A percentile compares a stretch with the other conserved stretches of the same genome.
phyloP scores from a whole-genome alignment of 2,113 vertebrate genomes.

The Tretioscincus oriximinensis region DNA sequence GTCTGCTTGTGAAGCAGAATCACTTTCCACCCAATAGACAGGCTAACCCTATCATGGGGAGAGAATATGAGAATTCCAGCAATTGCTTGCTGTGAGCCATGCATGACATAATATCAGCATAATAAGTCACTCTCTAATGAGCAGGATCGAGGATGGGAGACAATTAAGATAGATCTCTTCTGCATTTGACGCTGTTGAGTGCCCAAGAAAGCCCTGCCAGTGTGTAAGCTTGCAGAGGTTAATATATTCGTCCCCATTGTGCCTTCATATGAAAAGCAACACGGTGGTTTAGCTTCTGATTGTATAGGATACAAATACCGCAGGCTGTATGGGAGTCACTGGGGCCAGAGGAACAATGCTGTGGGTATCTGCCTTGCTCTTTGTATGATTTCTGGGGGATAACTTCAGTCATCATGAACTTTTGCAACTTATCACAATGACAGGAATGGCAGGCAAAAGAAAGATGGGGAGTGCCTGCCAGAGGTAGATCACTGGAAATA shows the following conservation, averaged over 20 bases:
- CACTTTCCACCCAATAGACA: background rate
- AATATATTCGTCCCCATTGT: conserved; percentile 64
- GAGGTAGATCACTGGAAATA: background rate
- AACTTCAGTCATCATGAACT: conserved; percentile 36
- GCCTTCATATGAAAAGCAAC: conserved; percentile 56
- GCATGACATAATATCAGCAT: conserved; percentile 5
- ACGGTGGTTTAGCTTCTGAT: conserved; percentile 53
- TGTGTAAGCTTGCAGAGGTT: conserved; percentile 64
- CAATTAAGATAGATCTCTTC: conserved; percentile 27
- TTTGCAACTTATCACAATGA: conserved; percentile 36
- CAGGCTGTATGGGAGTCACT: conserved; percentile 38
- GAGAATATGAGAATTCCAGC: background rate
- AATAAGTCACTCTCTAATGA: conserved; percentile 14
- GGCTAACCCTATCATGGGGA: background rate
- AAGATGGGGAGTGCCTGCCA: background rate
- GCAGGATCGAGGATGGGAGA: conserved; percentile 4
- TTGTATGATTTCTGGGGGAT: conserved; percentile 49
- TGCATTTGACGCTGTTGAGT: conserved; percentile 58
- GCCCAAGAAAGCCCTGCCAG: conserved; percentile 58
- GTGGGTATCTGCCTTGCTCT: conserved; percentile 29
- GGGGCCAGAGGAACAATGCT: conserved; percentile 45
- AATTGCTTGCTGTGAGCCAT: background rate
- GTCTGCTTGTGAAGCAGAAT: background rate
- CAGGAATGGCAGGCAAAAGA: background rate
- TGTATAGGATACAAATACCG: conserved; percentile 59